Evolutionary conservation across 2,113 vertebrate genomes (phyloP).

Genomic region (Corythaeola cristata): DNA sequence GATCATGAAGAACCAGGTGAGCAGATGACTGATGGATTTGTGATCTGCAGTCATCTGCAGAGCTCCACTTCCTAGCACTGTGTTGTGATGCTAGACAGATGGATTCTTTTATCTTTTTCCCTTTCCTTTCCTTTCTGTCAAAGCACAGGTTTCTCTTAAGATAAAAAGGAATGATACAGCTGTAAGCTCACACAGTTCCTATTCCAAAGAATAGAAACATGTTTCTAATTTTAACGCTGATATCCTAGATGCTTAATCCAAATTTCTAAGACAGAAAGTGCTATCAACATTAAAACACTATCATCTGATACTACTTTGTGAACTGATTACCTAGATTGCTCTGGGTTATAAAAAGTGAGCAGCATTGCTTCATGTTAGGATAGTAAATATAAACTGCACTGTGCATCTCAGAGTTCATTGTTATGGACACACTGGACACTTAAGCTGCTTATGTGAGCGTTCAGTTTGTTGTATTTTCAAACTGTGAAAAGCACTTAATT

Average conservation of each 20-base stretch:
- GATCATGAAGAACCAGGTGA: background rate
- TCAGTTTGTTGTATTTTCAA: background rate
- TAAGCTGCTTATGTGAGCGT: background rate
- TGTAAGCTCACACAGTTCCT: background rate
- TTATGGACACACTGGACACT: background rate
- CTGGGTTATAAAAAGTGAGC: background rate
- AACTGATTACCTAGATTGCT: background rate
- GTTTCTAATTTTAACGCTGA: background rate
- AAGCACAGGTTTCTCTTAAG: background rate
- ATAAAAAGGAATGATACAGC: background rate
- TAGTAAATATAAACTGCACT: background rate
- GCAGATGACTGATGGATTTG: background rate
- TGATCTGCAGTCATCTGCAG: background rate
- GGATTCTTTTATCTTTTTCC: background rate
- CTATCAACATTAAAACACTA: background rate
- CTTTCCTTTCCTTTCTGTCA: background rate
- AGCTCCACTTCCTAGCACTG: background rate
- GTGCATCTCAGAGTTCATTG: background rate
- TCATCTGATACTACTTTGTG: background rate
- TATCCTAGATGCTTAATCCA: background rate
- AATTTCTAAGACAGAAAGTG: background rate
- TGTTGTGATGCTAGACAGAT: background rate
- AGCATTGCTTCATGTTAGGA: background rate
- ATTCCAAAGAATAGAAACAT: background rate
- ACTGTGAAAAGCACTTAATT: background rate